phyloP scores from a whole-genome alignment of 2,888 invertebrate genomes.

The Ophonus ardosiacus region DNA sequence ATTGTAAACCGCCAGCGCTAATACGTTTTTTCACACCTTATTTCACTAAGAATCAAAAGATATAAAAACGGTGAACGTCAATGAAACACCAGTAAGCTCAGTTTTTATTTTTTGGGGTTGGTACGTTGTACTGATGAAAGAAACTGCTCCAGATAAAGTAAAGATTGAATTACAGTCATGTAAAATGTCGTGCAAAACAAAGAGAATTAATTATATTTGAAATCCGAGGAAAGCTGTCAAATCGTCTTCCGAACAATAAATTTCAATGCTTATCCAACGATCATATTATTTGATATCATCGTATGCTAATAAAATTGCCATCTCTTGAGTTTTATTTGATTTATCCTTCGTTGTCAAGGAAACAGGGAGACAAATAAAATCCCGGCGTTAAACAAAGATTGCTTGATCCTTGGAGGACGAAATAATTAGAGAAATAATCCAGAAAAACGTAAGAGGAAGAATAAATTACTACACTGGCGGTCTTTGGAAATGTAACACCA shows the following conservation, averaged over 20 bases:
- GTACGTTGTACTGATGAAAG: too few relatives aligned
- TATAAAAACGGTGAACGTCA: not conserved
- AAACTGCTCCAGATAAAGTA: too few relatives aligned
- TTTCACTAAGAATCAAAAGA: not conserved
- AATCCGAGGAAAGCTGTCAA: slow-evolving; percentile 15
- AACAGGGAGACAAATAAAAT: not conserved
- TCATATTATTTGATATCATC: slow-evolving; percentile 1
- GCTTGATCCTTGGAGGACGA: not conserved
- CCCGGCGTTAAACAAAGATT: not conserved
- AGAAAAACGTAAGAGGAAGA: not conserved
- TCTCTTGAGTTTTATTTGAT: not conserved
- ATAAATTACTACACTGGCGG: too few relatives aligned
- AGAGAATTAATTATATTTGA: slow-evolving; percentile 6
- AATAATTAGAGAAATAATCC: not conserved
- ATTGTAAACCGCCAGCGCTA: not conserved
- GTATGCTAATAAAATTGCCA: slow-evolving; percentile 7
- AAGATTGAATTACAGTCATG: slow-evolving; percentile 1
- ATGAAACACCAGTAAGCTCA: too few relatives aligned
- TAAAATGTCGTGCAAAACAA: not conserved
- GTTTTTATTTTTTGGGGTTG: too few relatives aligned
- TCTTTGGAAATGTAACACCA: too few relatives aligned
- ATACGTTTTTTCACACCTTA: slow-evolving; percentile 19
- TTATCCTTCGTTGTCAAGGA: not conserved
- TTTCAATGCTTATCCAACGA: not conserved
- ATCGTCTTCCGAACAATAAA: not conserved